phyloP scores from a whole-genome alignment of 2,888 invertebrate species.

The Dasypolia templi region DNA sequence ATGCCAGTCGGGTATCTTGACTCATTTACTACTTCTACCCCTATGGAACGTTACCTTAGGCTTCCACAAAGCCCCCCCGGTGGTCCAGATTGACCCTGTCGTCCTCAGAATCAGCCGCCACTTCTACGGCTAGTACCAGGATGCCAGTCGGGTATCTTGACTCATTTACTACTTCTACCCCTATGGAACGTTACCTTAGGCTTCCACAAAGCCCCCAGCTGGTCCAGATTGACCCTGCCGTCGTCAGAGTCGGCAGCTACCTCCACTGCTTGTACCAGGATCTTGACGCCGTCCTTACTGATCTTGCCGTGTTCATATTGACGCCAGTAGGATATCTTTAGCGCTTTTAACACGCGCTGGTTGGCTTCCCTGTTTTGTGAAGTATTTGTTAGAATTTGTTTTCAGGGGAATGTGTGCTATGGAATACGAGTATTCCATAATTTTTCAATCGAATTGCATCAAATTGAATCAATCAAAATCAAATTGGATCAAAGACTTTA shows the following conservation, averaged over 20 bases:
- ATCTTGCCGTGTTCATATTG: slow-evolving; percentile 92
- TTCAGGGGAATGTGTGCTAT: neutral
- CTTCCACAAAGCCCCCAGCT: slow-evolving; percentile 85
- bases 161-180: neutral
- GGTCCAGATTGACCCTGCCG: slow-evolving; percentile 84
- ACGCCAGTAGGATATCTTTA: slow-evolving; percentile 92
- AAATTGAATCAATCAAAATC: too few relatives aligned
- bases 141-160: too few relatives aligned
- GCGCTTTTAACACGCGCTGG: slow-evolving; percentile 90
- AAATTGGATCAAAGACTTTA: too few relatives aligned
- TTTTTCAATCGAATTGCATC: neutral
- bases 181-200: slow-evolving; percentile 77
- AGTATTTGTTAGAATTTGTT: neutral
- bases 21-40: neutral
- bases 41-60: slow-evolving; percentile 77
- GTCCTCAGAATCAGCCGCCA: slow-evolving; percentile 89
- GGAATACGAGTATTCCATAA: too few relatives aligned
- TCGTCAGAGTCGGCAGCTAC: slow-evolving; percentile 87
- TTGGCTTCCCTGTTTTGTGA: slow-evolving; percentile 87
- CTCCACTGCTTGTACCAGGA: slow-evolving; percentile 89
- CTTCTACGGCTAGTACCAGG: slow-evolving; percentile 89
- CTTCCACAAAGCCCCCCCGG: slow-evolving; percentile 84
- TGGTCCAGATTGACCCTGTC: too few relatives aligned
- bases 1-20: too few relatives aligned
- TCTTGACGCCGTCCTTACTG: slow-evolving; percentile 90